Percentiles rank a stretch among this genome's conserved stretches.
phyloP scores from a whole-genome alignment of 2,797 vertebrate genomes.

The Micromesistius poutassou region DNA sequence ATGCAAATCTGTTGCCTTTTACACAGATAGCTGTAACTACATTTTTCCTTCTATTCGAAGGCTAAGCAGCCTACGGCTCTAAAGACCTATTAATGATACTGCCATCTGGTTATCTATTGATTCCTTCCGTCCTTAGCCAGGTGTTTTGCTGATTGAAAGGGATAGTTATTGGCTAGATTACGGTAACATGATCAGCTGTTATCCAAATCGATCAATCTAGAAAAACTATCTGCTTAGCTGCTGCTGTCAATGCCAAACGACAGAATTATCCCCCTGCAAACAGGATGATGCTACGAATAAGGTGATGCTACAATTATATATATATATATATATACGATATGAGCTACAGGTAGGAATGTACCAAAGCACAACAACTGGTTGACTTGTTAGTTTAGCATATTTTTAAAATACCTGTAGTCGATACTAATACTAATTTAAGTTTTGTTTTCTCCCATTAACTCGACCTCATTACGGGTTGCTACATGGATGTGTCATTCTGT shows the following conservation, averaged over 20 bases:
- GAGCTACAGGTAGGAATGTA: background rate
- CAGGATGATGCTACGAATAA: background rate
- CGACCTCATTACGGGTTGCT: background rate
- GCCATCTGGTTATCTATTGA: conserved; percentile 16
- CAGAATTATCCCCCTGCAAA: background rate
- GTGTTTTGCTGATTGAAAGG: conserved; percentile 12
- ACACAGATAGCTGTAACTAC: background rate
- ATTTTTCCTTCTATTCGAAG: background rate
- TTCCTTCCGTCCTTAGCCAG: conserved; percentile 6
- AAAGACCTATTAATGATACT: conserved; percentile 21
- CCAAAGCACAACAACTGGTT: too few relatives aligned
- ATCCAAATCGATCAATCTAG: conserved; percentile 8
- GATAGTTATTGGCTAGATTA: conserved; percentile 13
- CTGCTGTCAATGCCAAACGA: conserved; percentile 12
- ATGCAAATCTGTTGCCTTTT: conserved; percentile 1
- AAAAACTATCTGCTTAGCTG: background rate
- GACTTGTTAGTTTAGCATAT: background rate
- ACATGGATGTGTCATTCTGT: background rate
- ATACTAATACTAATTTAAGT: background rate
- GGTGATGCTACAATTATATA: background rate
- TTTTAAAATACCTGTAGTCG: too few relatives aligned
- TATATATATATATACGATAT: background rate
- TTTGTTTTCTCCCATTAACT: background rate
- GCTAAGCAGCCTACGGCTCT: conserved; percentile 17
- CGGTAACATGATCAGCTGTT: conserved; percentile 20